Evolutionary conservation across 2,113 vertebrate genomes (phyloP).

Genomic region (Pelecanoides urinatrix): DNA sequence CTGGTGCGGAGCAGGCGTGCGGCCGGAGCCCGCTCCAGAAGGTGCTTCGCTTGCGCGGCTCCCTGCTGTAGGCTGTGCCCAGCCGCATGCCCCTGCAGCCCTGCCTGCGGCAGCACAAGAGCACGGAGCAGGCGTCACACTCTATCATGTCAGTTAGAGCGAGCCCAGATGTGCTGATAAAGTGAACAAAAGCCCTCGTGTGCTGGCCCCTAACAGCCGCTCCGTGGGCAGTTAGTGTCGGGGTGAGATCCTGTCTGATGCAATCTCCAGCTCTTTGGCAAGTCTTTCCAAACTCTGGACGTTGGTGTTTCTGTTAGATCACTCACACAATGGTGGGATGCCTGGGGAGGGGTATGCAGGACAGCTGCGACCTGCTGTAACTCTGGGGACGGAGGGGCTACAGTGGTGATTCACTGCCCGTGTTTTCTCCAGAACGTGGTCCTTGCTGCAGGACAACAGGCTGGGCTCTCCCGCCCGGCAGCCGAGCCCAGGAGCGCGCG

Average conservation of each 20-base stretch:
- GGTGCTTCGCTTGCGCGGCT: rapidly evolving
- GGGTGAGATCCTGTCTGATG: background rate
- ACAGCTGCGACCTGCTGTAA: rapidly evolving
- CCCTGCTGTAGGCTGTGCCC: too few relatives aligned
- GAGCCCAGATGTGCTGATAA: background rate
- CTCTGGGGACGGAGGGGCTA: background rate
- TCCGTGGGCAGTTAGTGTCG: background rate
- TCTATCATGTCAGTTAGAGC: background rate
- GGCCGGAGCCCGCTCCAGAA: background rate
- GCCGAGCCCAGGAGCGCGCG: too few relatives aligned
- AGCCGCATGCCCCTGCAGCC: rapidly evolving
- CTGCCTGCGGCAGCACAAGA: background rate
- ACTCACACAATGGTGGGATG: rapidly evolving
- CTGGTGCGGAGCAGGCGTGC: rapidly evolving
- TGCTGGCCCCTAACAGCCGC: background rate
- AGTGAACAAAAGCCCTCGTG: background rate
- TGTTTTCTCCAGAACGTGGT: rapidly evolving
- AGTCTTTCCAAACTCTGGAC: background rate
- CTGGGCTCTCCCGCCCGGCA: background rate
- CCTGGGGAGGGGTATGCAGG: background rate
- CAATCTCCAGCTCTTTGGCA: background rate
- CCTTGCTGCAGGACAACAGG: background rate
- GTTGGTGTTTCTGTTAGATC: background rate
- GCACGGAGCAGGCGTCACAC: background rate
- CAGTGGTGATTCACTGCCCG: too few relatives aligned